phyloP scores from a whole-genome alignment of 1,140 invertebrate species.

The Helicoverpa zea region DNA sequence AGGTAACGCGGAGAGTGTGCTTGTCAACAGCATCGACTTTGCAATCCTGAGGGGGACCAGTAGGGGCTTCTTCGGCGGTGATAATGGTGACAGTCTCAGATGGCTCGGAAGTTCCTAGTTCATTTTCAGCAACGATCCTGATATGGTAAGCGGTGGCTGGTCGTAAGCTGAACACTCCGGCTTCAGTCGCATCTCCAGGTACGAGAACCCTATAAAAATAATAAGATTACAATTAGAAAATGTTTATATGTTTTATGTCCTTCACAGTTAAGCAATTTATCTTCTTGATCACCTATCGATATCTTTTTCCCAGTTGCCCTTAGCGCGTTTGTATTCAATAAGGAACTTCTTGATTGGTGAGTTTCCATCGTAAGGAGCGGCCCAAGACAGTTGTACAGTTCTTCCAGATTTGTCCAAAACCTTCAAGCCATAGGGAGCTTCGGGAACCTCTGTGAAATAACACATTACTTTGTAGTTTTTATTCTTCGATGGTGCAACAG shows the following conservation, averaged over 20 bases:
- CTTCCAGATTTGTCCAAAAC: conserved; percentile 97
- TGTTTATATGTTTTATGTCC: too few relatives aligned
- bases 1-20: conserved; percentile 96
- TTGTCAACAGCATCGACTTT: conserved; percentile 97
- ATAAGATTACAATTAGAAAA: background rate
- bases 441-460: conserved; percentile 93
- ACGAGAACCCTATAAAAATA: conserved; percentile 91
- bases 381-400: conserved; percentile 96
- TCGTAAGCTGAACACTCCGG: conserved; percentile 94
- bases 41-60: conserved; percentile 93
- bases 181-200: conserved; percentile 94
- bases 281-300: conserved; percentile 86
- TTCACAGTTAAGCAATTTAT: background rate
- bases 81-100: conserved; percentile 97
- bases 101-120: conserved; percentile 96
- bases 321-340: conserved; percentile 97
- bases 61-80: conserved; percentile 97
- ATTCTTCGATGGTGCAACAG: background rate
- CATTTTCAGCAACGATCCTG: conserved; percentile 97
- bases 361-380: conserved; percentile 97
- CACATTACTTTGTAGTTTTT: background rate
- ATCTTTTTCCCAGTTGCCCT: conserved; percentile 94
- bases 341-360: conserved; percentile 96
- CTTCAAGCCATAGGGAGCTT: conserved; percentile 96
- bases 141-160: conserved; percentile 97